phyloP scores from a whole-genome alignment of 2,888 invertebrate genomes.

The Clivina fossor region DNA sequence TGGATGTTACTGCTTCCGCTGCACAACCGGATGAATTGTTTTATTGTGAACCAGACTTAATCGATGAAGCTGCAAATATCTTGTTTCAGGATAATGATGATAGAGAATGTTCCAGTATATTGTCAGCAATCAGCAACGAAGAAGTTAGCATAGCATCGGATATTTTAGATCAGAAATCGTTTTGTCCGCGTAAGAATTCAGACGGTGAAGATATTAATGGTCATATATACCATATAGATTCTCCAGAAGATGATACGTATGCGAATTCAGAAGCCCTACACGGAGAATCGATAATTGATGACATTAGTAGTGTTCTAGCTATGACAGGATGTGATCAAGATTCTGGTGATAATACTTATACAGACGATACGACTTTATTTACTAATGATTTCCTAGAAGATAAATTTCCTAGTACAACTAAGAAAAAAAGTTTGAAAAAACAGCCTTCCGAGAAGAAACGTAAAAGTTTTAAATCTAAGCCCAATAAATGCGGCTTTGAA shows the following conservation, averaged over 20 bases:
- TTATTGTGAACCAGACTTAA: constrained; percentile 11
- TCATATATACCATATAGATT: constrained; percentile 77
- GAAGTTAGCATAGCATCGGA: constrained; percentile 73
- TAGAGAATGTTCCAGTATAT: constrained; percentile 63
- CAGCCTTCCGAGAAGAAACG: constrained; percentile 52
- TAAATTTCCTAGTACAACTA: constrained; percentile 61
- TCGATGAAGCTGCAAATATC: constrained; percentile 19
- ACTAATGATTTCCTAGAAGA: constrained; percentile 57
- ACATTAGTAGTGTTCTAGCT: constrained; percentile 75
- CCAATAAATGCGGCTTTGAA: constrained; percentile 67
- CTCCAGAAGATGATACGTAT: constrained; percentile 78
- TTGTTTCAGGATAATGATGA: constrained; percentile 51
- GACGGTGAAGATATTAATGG: constrained; percentile 56
- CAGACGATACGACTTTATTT: constrained; percentile 70
- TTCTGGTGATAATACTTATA: constrained; percentile 61
- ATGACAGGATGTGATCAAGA: constrained; percentile 67
- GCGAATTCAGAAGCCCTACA: constrained; percentile 71
- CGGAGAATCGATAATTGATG: constrained; percentile 78
- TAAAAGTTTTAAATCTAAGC: constrained; percentile 49
- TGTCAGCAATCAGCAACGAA: constrained; percentile 66
- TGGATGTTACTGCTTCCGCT: constrained; percentile 19
- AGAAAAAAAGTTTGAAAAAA: constrained; percentile 59
- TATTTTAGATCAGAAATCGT: constrained; percentile 57
- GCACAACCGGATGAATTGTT: constrained; percentile 14
- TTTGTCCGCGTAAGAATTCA: constrained; percentile 53